A percentile compares a stretch with the other conserved stretches of the same genome.
phyloP scores from a whole-genome alignment of 2,113 vertebrate species.

The Rhabdomys dilectus region DNA sequence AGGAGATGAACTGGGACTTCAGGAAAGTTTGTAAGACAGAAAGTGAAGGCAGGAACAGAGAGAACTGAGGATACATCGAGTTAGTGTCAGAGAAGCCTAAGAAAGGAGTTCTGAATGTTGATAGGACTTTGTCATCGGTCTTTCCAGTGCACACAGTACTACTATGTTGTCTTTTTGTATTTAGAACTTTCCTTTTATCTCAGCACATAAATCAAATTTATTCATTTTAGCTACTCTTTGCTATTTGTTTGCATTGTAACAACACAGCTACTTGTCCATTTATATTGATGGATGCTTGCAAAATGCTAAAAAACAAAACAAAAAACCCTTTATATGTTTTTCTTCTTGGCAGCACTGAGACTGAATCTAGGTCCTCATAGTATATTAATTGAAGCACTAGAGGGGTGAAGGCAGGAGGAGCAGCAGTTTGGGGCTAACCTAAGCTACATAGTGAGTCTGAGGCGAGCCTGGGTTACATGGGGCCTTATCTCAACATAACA shows the following conservation, averaged over 20 bases:
- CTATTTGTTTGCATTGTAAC: slow-evolving; percentile 8
- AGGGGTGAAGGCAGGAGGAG: neutral
- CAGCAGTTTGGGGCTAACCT: neutral
- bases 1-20: neutral
- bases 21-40: neutral
- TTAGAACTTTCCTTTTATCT: neutral
- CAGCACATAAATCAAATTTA: neutral
- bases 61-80: neutral
- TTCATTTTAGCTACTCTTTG: neutral
- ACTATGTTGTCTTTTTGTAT: neutral
- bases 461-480: neutral
- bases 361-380: neutral
- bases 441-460: neutral
- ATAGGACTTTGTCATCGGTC: neutral
- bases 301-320: neutral
- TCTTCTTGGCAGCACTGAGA: neutral
- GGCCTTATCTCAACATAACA: neutral
- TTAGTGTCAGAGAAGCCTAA: neutral
- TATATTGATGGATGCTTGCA: neutral
- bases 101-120: neutral
- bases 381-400: neutral
- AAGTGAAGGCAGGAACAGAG: neutral
- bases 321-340: neutral
- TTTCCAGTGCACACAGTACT: neutral
- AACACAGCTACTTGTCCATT: neutral